Evolutionary conservation across 1,140 invertebrate genomes (phyloP).

Genomic region (Lepidurus arcticus): DNA sequence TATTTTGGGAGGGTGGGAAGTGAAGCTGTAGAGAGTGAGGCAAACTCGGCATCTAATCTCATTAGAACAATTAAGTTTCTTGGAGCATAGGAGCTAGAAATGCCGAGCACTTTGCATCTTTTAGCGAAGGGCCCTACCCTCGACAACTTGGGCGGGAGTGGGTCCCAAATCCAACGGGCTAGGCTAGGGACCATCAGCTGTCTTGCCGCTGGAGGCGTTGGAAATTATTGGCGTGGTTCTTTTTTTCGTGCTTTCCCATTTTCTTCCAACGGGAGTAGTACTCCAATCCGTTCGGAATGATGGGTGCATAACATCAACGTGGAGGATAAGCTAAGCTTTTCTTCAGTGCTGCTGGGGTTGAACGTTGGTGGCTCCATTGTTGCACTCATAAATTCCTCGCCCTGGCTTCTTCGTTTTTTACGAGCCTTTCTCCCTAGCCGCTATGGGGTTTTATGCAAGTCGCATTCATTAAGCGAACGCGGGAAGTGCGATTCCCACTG

Average conservation of each 20-base stretch:
- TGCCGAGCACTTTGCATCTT: conserved; percentile 16
- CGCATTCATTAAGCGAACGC: conserved; percentile 11
- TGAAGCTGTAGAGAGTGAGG: background rate
- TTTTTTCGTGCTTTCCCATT: background rate
- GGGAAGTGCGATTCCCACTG: background rate
- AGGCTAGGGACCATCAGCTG: background rate
- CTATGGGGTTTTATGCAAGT: conserved; percentile 2
- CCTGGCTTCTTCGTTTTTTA: background rate
- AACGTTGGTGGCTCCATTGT: background rate
- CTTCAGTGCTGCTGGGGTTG: background rate
- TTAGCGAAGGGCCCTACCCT: background rate
- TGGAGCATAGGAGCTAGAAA: conserved; percentile 4
- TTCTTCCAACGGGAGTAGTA: background rate
- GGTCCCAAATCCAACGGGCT: background rate
- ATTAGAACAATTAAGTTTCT: conserved; percentile 17
- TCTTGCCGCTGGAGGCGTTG: background rate
- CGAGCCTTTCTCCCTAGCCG: background rate
- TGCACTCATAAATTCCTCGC: background rate
- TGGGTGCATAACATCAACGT: background rate
- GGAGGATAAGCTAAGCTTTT: background rate
- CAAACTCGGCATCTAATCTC: background rate
- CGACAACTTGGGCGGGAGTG: background rate
- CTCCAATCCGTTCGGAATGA: background rate
- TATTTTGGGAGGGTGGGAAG: background rate
- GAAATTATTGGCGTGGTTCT: background rate